A percentile compares a stretch with the other conserved stretches of the same genome.
These are phyloP conservation scores for Pangasianodon hypophthalmus DNA, from an alignment of 2,113 vertebrate species.

Conservation along the genomic window DNA sequence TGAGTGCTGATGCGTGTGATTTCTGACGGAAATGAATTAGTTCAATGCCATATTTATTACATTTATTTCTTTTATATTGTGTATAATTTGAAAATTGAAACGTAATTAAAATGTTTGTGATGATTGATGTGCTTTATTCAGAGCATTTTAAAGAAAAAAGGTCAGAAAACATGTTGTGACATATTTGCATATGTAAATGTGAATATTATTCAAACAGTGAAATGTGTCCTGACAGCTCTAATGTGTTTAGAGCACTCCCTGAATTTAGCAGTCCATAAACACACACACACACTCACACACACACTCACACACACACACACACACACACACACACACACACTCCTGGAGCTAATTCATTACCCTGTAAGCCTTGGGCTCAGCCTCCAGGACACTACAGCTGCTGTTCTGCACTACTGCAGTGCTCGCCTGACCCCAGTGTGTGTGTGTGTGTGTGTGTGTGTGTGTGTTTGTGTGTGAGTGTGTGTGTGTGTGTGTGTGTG, in stretches of 20 bases:
- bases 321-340: background rate
- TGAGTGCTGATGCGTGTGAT: background rate
- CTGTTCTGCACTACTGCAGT: background rate
- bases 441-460: constrained; percentile 25
- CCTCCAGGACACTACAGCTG: constrained; percentile 1
- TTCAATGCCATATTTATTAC: too few relatives aligned
- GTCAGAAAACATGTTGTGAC: background rate
- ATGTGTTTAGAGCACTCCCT: background rate
- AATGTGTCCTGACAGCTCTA: background rate
- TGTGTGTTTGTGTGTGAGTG: constrained; percentile 1
- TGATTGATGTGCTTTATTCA: background rate
- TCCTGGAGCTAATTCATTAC: constrained; percentile 9
- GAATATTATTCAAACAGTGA: background rate
- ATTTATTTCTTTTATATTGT: too few relatives aligned
- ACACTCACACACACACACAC: constrained; percentile 1
- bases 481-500: constrained; percentile 12
- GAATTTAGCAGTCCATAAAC: background rate
- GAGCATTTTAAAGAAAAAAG: background rate
- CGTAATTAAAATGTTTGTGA: background rate
- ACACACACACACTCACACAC: background rate
- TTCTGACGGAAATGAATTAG: too few relatives aligned
- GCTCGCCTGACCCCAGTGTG: background rate
- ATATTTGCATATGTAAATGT: background rate
- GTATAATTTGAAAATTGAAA: too few relatives aligned
- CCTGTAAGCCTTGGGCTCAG: background rate